Percentiles rank a stretch among this genome's conserved stretches.
These are phyloP conservation scores for Caenorhabditis sp. DNA, from an alignment of 2,888 invertebrate species.

Conservation along the genomic window DNA sequence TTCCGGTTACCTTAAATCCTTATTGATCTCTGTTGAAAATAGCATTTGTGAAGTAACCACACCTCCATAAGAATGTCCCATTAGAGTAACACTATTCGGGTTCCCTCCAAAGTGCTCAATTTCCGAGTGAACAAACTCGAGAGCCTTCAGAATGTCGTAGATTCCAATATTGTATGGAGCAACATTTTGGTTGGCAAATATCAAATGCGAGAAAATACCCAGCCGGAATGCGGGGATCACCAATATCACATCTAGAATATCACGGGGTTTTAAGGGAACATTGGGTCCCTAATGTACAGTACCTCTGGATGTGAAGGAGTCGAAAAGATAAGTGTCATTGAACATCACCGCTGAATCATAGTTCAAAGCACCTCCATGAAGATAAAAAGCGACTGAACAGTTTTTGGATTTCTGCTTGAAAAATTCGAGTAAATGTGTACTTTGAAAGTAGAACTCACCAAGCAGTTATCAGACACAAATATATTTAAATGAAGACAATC, in stretches of 20 bases:
- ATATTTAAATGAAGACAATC: slow-evolving; percentile 15
- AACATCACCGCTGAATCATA: slow-evolving; percentile 67
- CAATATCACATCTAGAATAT: slow-evolving; percentile 3
- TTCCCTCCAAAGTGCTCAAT: slow-evolving; percentile 42
- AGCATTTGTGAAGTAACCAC: slow-evolving; percentile 9
- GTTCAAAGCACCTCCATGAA: slow-evolving; percentile 62
- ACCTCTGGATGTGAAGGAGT: slow-evolving; percentile 19
- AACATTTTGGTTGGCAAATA: slow-evolving; percentile 40
- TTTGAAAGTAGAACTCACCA: neutral
- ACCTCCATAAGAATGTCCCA: slow-evolving; percentile 48
- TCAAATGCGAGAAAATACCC: slow-evolving; percentile 49
- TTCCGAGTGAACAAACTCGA: slow-evolving; percentile 37
- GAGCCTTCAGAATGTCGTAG: slow-evolving; percentile 34
- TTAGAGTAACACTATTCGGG: slow-evolving; percentile 22
- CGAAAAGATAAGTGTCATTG: slow-evolving; percentile 52
- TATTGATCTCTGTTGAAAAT: slow-evolving; percentile 22
- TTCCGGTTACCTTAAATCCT: slow-evolving; percentile 20
- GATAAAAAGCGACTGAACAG: slow-evolving; percentile 59
- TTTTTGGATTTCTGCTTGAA: slow-evolving; percentile 18
- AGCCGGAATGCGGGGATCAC: slow-evolving; percentile 58
- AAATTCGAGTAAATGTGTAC: neutral
- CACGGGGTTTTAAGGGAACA: too few relatives aligned
- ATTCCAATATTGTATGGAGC: slow-evolving; percentile 57
- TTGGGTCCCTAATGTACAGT: slow-evolving; percentile 19
- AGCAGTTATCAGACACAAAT: slow-evolving; percentile 1